A percentile compares a stretch with the other conserved stretches of the same genome.
phyloP scores from a whole-genome alignment of 1,140 invertebrate species.

The Epicauta chinensis region DNA sequence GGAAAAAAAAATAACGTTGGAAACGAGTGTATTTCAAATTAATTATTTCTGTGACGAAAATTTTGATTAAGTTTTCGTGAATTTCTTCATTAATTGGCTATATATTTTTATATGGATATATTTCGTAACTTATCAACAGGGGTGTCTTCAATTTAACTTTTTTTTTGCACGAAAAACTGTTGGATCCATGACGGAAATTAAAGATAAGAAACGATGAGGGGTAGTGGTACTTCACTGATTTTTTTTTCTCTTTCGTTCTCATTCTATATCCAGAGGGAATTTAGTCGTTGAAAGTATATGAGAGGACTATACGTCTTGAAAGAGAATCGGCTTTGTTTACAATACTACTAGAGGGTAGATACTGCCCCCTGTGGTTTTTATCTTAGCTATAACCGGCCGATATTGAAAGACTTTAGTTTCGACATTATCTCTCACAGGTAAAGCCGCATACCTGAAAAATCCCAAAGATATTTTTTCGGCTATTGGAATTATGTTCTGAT shows the following conservation, averaged over 20 bases:
- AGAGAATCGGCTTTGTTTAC: conserved; percentile 14
- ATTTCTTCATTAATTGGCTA: no score
- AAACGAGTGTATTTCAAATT: no score
- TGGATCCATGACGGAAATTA: conserved; percentile 8
- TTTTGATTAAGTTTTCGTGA: no score
- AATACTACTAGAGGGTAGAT: conserved; percentile 12
- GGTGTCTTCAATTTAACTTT: no score
- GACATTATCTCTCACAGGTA: conserved; percentile 13
- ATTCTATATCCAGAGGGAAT: conserved; percentile 5
- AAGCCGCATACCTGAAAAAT: conserved; percentile 8
- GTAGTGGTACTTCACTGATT: neutral
- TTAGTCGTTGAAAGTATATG: conserved; percentile 12
- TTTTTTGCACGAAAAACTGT: no score
- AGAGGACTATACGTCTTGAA: conserved; percentile 11
- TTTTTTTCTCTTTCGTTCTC: conserved; percentile 2
- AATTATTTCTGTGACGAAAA: no score
- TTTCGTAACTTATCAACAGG: no score
- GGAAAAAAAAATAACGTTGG: no score
- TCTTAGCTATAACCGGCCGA: conserved; percentile 11
- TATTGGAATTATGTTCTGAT: no score
- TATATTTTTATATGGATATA: no score
- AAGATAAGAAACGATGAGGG: conserved; percentile 3
- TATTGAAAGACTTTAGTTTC: conserved; percentile 14
- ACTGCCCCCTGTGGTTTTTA: conserved; percentile 16
- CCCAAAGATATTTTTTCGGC: conserved; percentile 3